Conservation (phyloP, 2,888 invertebrate species). For the Ectemnius lituratus region DNA sequence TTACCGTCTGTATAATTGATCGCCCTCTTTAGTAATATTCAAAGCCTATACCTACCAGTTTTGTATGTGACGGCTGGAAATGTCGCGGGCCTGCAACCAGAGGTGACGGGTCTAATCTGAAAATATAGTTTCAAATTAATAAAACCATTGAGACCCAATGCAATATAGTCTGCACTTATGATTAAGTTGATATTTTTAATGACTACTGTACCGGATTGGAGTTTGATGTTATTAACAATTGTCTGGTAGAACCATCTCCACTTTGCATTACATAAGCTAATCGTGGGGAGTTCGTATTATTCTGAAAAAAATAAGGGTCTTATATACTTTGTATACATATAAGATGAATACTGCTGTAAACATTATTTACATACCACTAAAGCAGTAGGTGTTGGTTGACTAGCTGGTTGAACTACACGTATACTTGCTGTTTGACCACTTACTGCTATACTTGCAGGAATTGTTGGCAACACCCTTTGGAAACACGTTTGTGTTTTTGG, state of each 20-base stretch:
- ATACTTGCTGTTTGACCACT: constrained; percentile 64
- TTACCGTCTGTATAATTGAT: no score
- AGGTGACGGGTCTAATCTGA: constrained; percentile 65
- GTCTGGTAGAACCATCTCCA: constrained; percentile 66
- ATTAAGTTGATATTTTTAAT: not conserved
- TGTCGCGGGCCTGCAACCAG: constrained; percentile 48
- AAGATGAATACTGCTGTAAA: not conserved
- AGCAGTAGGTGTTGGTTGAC: constrained; percentile 70
- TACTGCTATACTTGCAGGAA: constrained; percentile 67
- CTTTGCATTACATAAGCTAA: constrained; percentile 74
- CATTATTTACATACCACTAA: constrained; percentile 63
- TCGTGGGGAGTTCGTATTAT: constrained; percentile 70
- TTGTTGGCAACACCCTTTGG: constrained; percentile 69
- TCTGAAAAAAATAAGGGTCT: constrained; percentile 59
- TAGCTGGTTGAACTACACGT: constrained; percentile 71
- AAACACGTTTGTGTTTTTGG: constrained; percentile 62
- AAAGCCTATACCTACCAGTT: constrained; percentile 56
- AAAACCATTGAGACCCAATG: not conserved
- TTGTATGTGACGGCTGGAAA: constrained; percentile 67
- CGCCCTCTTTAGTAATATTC: no score
- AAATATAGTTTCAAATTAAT: constrained; percentile 28
- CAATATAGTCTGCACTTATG: not conserved
- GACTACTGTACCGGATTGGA: constrained; percentile 61
- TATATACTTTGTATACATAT: no score
- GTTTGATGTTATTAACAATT: constrained; percentile 70